Base-by-base conservation (phyloP, 2,113 vertebrate species). In the Mastomys coucha region DNA sequence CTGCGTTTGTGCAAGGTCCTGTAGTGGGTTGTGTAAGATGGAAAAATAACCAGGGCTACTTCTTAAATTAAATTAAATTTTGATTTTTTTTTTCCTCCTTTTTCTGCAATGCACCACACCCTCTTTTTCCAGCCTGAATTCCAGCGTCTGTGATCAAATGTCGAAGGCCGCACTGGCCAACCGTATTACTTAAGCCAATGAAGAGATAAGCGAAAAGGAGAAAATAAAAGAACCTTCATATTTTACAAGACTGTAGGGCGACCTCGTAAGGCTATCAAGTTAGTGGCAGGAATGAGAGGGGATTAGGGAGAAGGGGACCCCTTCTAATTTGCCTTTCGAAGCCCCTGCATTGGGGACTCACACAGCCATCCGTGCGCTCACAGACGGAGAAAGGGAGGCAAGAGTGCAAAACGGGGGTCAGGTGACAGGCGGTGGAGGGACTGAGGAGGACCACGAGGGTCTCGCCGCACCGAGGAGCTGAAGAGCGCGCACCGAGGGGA, bases 401-500 rank as follows among this genome's bases (percentile, higher is more conserved):
- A 80, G 19, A 70, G 36, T 56, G 49, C 39, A 1, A 26, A 80
- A 3, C 16, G 0, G 77, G 20, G 69, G 78, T 24, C 28, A 33
- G 70, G 88, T 24, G 1, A n/a, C 31, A 1, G 14, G 42, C 20
- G 7, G 20, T 42, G 31, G 63, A 28, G 42, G 39, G 31, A 72
- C 39, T 22, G n/a, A 77, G 19, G 63, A 67, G 63, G 70, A 22
- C 39, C 42, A 12, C 33, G 13, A 39, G 78, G 56, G 84, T 17
- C 26, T 58, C 58, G 87, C 81, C 17, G 77, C 39, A n/a, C 22
- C 5, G 2, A 0, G 60, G 45, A 45, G 53, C 51, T 1, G 49
- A 24, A 28, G n/a, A 11, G 7, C 42, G 24, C 1, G 73, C 42
- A 14, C 22, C 0, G 7, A n/a, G 16, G 2, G 0, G 39, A 7